phyloP scores from a whole-genome alignment of 35 echinoderm and acorn worm species.

The Ophioderma brevispina region DNA sequence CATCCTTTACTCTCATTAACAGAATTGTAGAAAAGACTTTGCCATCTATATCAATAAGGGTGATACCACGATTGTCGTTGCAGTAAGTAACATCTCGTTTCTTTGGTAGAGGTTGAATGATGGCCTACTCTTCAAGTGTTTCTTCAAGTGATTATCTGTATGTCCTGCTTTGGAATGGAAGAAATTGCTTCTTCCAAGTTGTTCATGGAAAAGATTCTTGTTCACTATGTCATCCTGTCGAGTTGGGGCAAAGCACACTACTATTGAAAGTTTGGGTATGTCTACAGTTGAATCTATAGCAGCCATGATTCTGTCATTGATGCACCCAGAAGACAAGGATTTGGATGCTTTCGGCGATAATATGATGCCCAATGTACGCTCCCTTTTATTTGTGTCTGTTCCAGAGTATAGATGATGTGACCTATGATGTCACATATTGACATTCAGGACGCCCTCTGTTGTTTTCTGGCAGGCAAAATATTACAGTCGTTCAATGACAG shows the following conservation, averaged over 20 bases:
- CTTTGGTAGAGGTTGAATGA: slow-evolving; percentile 3
- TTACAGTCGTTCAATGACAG: too few relatives aligned
- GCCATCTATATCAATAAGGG: not conserved
- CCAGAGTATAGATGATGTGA: too few relatives aligned
- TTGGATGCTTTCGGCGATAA: not conserved
- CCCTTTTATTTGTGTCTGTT: not conserved
- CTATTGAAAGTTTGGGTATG: not conserved
- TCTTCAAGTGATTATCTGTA: not conserved
- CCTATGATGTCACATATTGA: too few relatives aligned
- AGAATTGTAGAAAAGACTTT: slow-evolving; percentile 3
- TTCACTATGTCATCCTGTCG: not conserved
- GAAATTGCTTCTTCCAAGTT: not conserved
- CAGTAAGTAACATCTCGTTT: slow-evolving; percentile 2
- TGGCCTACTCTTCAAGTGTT: not conserved
- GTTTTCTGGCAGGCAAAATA: too few relatives aligned
- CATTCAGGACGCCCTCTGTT: too few relatives aligned
- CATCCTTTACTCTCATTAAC: slow-evolving; percentile 11
- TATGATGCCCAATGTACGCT: not conserved
- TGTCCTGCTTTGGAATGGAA: not conserved
- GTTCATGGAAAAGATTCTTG: not conserved
- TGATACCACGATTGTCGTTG: slow-evolving; percentile 5
- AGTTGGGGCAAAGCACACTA: not conserved
- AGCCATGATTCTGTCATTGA: not conserved
- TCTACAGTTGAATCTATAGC: not conserved
- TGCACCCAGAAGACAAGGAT: not conserved